Percentiles rank a stretch among this genome's conserved stretches.
Conservation (phyloP, 1,140 invertebrate species). For the Pseudomyrmex dendroicus region DNA sequence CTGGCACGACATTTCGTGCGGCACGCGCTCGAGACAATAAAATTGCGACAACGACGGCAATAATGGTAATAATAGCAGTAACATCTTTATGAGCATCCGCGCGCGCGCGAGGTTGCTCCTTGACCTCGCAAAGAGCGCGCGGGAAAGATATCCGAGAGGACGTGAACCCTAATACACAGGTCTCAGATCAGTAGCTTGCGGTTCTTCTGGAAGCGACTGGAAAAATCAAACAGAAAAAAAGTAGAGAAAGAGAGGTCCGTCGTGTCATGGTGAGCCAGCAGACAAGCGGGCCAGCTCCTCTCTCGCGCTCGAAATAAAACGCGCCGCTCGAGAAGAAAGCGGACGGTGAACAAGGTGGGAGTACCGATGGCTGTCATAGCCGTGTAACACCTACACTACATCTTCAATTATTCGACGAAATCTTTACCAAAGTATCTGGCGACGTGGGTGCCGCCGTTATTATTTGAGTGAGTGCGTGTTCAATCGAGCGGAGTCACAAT, state of each 20-base stretch:
- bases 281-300: constrained; percentile 32
- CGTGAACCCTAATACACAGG: constrained; percentile 22
- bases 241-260: constrained; percentile 24
- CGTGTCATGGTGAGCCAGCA: constrained; percentile 60
- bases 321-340: constrained; percentile 49
- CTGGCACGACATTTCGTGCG: constrained; percentile 62
- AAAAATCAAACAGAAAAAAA: constrained; percentile 46
- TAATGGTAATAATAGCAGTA: constrained; percentile 74
- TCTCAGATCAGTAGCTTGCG: constrained; percentile 47
- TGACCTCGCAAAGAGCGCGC: constrained; percentile 38
- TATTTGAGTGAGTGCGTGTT: neutral
- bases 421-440: constrained; percentile 41
- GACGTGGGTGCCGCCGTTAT: neutral
- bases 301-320: constrained; percentile 68
- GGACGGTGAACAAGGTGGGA: neutral
- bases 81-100: constrained; percentile 68
- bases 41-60: constrained; percentile 38
- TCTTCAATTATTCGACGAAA: constrained; percentile 52
- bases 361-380: constrained; percentile 44
- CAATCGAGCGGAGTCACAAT: too few species aligned
- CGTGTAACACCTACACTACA: constrained; percentile 31
- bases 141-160: constrained; percentile 11
- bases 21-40: constrained; percentile 60
- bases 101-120: constrained; percentile 55
- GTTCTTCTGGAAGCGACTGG: constrained; percentile 2